Percentiles rank a stretch among this genome's conserved stretches.
phyloP scores from a whole-genome alignment of 2,888 invertebrate genomes.

The Conops quadrifasciatus region DNA sequence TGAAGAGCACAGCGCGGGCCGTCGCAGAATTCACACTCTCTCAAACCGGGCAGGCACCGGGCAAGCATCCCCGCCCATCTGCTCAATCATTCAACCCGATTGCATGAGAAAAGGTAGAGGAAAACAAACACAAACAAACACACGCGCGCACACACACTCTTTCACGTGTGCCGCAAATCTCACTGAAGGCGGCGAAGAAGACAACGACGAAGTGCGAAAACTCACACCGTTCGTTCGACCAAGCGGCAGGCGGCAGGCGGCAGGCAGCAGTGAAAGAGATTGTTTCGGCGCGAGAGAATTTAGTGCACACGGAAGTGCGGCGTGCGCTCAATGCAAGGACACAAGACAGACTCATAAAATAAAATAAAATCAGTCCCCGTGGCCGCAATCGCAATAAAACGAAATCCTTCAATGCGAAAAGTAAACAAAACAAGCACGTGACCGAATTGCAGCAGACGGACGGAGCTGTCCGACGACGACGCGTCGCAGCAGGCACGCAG shows the following conservation, averaged over 20 bases:
- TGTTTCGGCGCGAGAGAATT: slow-evolving; percentile 10
- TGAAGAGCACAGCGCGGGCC: slow-evolving; percentile 31
- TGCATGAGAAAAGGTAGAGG: slow-evolving; percentile 27
- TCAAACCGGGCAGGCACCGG: slow-evolving; percentile 5
- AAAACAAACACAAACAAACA: slow-evolving; percentile 16
- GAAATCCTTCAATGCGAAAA: slow-evolving; percentile 59
- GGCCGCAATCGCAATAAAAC: slow-evolving; percentile 51
- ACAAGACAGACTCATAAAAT: slow-evolving; percentile 19
- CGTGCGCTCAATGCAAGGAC: not conserved
- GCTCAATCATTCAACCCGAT: slow-evolving; percentile 5
- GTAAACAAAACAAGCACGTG: slow-evolving; percentile 62
- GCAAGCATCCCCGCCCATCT: not conserved
- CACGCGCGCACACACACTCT: slow-evolving; percentile 14
- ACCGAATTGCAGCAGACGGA: slow-evolving; percentile 39
- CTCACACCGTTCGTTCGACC: slow-evolving; percentile 58
- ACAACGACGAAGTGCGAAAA: slow-evolving; percentile 59
- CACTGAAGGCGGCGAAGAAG: slow-evolving; percentile 33
- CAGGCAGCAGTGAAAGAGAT: slow-evolving; percentile 4
- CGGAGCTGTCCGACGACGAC: slow-evolving; percentile 20
- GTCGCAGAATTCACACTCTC: slow-evolving; percentile 3
- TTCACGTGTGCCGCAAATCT: slow-evolving; percentile 36
- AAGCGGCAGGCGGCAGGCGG: slow-evolving; percentile 44
- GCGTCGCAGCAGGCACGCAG: slow-evolving; percentile 28
- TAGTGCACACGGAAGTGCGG: not conserved
- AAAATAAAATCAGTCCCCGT: slow-evolving; percentile 49